Evolutionary conservation across 1,140 invertebrate genomes (phyloP).

Genomic region (Triops longicaudatus): DNA sequence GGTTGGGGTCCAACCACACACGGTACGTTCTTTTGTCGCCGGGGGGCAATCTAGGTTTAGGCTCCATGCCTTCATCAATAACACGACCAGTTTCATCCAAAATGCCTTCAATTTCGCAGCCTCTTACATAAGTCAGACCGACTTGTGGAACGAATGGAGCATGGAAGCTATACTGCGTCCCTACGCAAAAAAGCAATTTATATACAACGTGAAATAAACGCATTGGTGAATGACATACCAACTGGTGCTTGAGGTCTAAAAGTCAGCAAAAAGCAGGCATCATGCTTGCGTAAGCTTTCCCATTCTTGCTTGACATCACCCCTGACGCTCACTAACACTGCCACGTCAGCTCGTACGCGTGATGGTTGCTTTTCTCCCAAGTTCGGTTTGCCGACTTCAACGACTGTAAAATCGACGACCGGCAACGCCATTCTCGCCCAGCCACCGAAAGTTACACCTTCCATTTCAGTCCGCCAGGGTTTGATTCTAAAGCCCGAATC

Average conservation of each 20-base stretch:
- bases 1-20: slow-evolving; percentile 67
- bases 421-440: slow-evolving; percentile 98
- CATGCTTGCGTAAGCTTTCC: slow-evolving; percentile 93
- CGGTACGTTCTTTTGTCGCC: slow-evolving; percentile 87
- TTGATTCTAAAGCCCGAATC: slow-evolving; percentile 87
- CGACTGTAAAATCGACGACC: slow-evolving; percentile 82
- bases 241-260: slow-evolving; percentile 73
- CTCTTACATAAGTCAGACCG: slow-evolving; percentile 81
- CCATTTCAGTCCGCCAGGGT: slow-evolving; percentile 88
- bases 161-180: slow-evolving; percentile 69
- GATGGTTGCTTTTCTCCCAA: slow-evolving; percentile 90
- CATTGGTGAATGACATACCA: slow-evolving; percentile 45
- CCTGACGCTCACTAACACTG: slow-evolving; percentile 80
- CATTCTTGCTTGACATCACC: slow-evolving; percentile 91
- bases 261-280: slow-evolving; percentile 93
- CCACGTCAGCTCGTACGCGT: slow-evolving; percentile 85
- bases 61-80: slow-evolving; percentile 93
- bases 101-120: slow-evolving; percentile 98
- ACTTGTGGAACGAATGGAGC: slow-evolving; percentile 82
- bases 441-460: slow-evolving; percentile 80
- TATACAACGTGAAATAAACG: not conserved
- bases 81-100: slow-evolving; percentile 90
- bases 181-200: slow-evolving; percentile 40
- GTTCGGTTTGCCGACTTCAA: slow-evolving; percentile 86
- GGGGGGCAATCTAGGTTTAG: slow-evolving; percentile 61